phyloP scores from a whole-genome alignment of 2,888 invertebrate species.

The Drosophila dives region DNA sequence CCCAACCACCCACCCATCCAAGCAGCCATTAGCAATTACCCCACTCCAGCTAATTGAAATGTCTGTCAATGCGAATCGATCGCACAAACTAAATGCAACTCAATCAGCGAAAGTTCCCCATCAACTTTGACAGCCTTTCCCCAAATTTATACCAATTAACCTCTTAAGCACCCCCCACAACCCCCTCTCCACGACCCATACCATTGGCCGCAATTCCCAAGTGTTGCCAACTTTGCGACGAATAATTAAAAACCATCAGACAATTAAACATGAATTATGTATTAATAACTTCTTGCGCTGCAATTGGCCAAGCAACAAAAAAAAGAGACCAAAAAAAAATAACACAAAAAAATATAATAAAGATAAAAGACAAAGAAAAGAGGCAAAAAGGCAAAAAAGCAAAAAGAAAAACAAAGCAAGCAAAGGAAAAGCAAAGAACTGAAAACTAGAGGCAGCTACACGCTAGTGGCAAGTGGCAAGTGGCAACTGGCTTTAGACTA shows the following conservation, averaged over 20 bases:
- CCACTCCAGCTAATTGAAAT: slow-evolving; percentile 72
- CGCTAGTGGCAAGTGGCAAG: not conserved
- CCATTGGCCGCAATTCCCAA: slow-evolving; percentile 9
- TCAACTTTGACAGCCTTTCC: slow-evolving; percentile 58
- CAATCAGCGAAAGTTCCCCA: slow-evolving; percentile 74
- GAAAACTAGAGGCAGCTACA: slow-evolving; percentile 17
- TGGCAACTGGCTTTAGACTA: slow-evolving; percentile 24
- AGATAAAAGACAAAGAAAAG: not conserved
- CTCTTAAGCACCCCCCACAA: not conserved
- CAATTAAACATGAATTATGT: slow-evolving; percentile 79
- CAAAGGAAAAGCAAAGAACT: slow-evolving; percentile 5
- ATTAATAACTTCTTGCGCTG: slow-evolving; percentile 69
- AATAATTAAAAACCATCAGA: slow-evolving; percentile 59
- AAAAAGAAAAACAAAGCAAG: not conserved
- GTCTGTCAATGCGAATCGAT: slow-evolving; percentile 69
- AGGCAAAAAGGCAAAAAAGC: not conserved
- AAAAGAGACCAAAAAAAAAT: not conserved
- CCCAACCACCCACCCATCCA: not conserved
- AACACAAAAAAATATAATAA: not conserved
- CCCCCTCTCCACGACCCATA: too few relatives aligned
- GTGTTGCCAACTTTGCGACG: slow-evolving; percentile 40
- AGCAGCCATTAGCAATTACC: not conserved
- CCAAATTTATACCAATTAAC: not conserved
- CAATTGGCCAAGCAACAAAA: slow-evolving; percentile 42
- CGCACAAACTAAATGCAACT: slow-evolving; percentile 71